A percentile compares a stretch with the other conserved stretches of the same genome.
These are phyloP conservation scores for Coptodon rendalli DNA, from an alignment of 2,113 vertebrate species.

Conservation along the genomic window DNA sequence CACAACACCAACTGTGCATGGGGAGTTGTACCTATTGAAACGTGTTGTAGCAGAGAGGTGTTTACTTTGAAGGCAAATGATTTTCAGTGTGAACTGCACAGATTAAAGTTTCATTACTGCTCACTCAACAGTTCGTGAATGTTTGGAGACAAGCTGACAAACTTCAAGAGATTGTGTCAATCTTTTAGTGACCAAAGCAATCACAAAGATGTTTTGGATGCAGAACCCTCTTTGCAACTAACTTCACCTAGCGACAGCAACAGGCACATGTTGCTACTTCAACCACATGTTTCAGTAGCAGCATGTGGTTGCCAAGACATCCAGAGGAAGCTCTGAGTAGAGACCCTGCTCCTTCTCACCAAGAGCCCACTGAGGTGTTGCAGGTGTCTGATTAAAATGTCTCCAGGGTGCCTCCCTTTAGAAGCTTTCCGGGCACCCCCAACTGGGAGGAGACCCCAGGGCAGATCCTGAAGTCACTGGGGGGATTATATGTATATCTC, in stretches of 20 bases:
- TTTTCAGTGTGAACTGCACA: background rate
- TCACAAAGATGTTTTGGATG: background rate
- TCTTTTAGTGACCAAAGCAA: background rate
- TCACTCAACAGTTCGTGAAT: background rate
- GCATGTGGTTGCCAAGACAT: background rate
- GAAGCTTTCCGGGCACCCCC: background rate
- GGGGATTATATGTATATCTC: background rate
- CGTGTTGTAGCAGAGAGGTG: rapidly evolving
- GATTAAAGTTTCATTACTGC: background rate
- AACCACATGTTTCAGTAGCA: background rate
- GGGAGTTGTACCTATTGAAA: rapidly evolving
- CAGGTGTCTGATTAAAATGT: background rate
- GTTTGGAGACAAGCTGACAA: background rate
- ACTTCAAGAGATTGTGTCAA: background rate
- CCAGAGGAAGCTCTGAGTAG: background rate
- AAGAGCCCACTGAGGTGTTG: background rate
- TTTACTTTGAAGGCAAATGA: background rate
- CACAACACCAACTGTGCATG: background rate
- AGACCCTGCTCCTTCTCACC: background rate
- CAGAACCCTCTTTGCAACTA: too few species aligned
- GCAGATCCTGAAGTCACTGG: background rate
- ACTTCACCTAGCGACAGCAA: background rate
- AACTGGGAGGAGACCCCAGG: background rate
- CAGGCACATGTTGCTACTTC: background rate
- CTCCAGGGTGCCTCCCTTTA: background rate